phyloP scores from a whole-genome alignment of 2,113 vertebrate species.

The Columba janthina region DNA sequence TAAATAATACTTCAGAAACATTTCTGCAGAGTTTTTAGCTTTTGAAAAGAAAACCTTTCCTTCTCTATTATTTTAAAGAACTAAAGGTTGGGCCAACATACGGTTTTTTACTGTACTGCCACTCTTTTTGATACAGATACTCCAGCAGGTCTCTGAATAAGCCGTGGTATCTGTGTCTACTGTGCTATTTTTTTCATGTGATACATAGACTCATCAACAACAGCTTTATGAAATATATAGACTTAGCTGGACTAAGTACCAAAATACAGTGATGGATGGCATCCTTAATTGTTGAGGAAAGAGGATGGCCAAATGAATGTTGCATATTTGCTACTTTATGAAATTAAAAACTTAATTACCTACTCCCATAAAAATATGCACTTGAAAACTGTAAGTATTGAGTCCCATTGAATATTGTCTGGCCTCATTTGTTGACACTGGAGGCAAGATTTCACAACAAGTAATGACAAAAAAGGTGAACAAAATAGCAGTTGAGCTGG shows the following conservation, averaged over 20 bases:
- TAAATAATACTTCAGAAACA: background rate
- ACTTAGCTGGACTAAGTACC: background rate
- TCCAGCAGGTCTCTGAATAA: background rate
- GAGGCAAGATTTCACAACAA: background rate
- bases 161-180: background rate
- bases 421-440: background rate
- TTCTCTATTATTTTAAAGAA: background rate
- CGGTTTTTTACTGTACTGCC: background rate
- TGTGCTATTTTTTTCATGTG: background rate
- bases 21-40: background rate
- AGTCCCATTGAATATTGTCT: background rate
- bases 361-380: fast-evolving
- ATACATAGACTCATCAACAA: background rate
- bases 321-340: background rate
- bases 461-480: background rate
- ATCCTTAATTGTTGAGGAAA: background rate
- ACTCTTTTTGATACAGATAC: background rate
- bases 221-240: background rate
- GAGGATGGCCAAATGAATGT: background rate
- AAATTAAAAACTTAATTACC: background rate
- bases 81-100: background rate
- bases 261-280: background rate
- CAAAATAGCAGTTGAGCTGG: background rate
- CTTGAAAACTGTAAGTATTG: background rate
- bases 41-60: background rate